Base-by-base conservation (phyloP, 1,140 invertebrate species). In the Procambarus virginalis region DNA sequence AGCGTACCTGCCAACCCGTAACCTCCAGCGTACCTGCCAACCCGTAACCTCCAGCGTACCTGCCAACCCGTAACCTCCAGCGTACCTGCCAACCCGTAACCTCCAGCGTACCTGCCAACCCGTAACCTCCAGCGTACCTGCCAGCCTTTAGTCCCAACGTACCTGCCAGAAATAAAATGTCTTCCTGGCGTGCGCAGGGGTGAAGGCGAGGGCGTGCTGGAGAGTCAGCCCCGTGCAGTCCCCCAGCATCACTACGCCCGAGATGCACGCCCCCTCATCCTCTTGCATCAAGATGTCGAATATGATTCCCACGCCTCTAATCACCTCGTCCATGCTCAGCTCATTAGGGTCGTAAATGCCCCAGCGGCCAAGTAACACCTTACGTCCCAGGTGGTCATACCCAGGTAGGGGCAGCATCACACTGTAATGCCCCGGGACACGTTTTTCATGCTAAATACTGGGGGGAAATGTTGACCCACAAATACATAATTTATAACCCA, bases 111-210 rank as follows among this genome's bases (percentile, higher is more conserved):
- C n/a, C n/a, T n/a, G n/a, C n/a, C n/a, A n/a, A n/a, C n/a, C n/a
- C n/a, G n/a, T n/a, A n/a, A n/a, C n/a, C n/a, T n/a, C n/a, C n/a
- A n/a, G n/a, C n/a, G n/a, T n/a, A n/a, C n/a, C n/a, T n/a, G n/a
- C n/a, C n/a, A n/a, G n/a, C n/a, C n/a, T n/a, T n/a, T n/a, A n/a
- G n/a, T n/a, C n/a, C n/a, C n/a, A n/a, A n/a, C n/a, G n/a, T n/a
- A n/a, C n/a, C n/a, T 96, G 95, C 96, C 96, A 96, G 8, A 95
- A 94, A 81, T 95, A 34, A n/a, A 96, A 95, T 9, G 95, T 93
- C 87, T 94, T 94, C 90, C 93, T 94, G 34, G 93, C 90, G 45
- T 93, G 91, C 5, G 92, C 77, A 8, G 93, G 93, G 0, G 93
- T 93, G 81, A 93, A 91, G 87, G 93, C 93, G 64, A 92, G 68